Base-by-base conservation (phyloP, 2,888 invertebrate species). In the Resseliella maxima region DNA sequence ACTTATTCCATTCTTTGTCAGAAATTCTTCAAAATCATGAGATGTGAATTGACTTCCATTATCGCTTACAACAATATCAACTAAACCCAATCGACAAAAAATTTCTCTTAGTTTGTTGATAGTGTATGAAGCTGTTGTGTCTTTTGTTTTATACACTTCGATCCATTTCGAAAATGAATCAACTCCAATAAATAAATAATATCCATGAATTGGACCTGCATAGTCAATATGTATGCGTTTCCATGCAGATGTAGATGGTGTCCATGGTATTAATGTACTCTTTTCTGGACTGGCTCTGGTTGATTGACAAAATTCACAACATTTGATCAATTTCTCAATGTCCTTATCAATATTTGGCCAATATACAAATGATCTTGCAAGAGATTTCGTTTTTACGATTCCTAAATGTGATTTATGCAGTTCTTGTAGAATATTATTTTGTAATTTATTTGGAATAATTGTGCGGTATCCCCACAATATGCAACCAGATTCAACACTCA, bases 221-320 rank as follows among this genome's bases (percentile, higher is more conserved):
- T 86, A 86, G 35, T 88, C 87, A 31, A 87, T 50, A 81, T 87
- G 87, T 31, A 88, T 86, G 86, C 88, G 87, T 85, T 87, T 31
- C 87, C 87, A 88, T 6, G 87, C 87, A 27, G 86, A 54, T 18
- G 86, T 54, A n/a, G 87, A 86, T 31, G 87, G 41, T 31, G 86
- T 38, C 86, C 88, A 87, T 1, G 86, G 85, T 72, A 38, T 87
- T n/a, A 88, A n/a, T 24, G n/a, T 41, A 10, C 38, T 85, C 35
- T 86, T 86, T 27, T 24, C 18, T 45, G 86, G 86, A 24, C 38
- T 41, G 15, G 54, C 35, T 85, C 45, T 24, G 27, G 18, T 21
- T 18, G 31, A 86, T n/a, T 54, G 0, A 83, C 87, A 87, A 2
- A 27, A 27, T 6, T 41, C 24, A 85, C n/a, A n/a, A n/a, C n/a